Percentiles rank a stretch among this genome's conserved stretches.
Conservation (phyloP, 1,140 invertebrate species). For the Eurosta solidaginis region DNA sequence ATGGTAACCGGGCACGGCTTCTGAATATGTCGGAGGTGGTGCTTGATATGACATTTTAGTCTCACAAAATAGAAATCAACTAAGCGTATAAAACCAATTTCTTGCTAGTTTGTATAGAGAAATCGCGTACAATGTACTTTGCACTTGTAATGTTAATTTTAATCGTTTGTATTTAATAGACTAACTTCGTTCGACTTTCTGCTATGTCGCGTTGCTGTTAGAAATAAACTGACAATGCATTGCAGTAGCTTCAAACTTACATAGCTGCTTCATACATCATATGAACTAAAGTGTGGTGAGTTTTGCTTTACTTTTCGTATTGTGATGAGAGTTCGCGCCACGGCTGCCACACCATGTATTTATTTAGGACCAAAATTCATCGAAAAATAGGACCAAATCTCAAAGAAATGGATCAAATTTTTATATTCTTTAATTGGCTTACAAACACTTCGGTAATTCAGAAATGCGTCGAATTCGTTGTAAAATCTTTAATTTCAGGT, state of each 20-base stretch:
- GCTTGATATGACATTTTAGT: conserved; percentile 41
- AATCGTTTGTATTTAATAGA: background rate
- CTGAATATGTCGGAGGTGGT: conserved; percentile 63
- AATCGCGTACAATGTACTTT: background rate
- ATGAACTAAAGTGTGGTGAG: background rate
- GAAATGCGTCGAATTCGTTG: too few species aligned
- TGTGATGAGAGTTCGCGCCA: background rate
- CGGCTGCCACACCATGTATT: too few species aligned
- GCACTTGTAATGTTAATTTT: background rate
- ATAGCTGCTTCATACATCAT: background rate
- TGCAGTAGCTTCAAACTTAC: background rate
- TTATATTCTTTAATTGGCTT: too few species aligned
- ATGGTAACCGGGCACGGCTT: conserved; percentile 43
- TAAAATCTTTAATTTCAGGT: too few species aligned
- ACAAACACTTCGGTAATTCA: too few species aligned
- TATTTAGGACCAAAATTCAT: too few species aligned
- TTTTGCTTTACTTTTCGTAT: background rate
- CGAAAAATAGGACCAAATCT: too few species aligned
- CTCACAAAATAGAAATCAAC: background rate
- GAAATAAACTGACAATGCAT: background rate
- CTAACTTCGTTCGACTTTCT: background rate
- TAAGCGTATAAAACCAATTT: background rate
- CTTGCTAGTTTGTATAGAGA: background rate
- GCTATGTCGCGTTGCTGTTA: background rate
- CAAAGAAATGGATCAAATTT: too few species aligned